A percentile compares a stretch with the other conserved stretches of the same genome.
Evolutionary conservation across 2,113 vertebrate species (phyloP).

Genomic region (Boulengeromyrus knoepffleri): DNA sequence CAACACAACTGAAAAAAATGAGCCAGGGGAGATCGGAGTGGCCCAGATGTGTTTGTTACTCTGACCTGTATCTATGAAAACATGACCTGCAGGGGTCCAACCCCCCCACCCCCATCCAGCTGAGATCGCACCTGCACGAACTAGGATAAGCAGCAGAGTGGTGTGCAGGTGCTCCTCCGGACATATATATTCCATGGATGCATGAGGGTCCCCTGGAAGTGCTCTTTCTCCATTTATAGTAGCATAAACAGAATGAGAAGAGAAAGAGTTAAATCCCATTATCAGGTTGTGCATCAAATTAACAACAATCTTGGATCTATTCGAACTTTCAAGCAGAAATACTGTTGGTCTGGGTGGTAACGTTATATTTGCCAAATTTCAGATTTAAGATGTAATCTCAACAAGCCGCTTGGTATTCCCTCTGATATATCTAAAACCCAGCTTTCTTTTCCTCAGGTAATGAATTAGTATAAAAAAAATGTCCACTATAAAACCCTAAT

Average conservation of each 20-base stretch:
- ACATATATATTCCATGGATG: background rate
- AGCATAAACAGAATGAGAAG: background rate
- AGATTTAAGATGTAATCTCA: conserved; percentile 57
- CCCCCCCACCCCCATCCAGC: background rate
- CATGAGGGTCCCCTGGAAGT: background rate
- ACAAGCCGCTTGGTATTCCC: conserved; percentile 57
- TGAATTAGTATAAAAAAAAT: conserved; percentile 56
- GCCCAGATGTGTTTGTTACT: background rate
- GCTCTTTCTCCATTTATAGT: background rate
- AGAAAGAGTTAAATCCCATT: background rate
- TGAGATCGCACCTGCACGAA: background rate
- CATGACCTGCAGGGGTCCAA: background rate
- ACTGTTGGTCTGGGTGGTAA: conserved; percentile 44
- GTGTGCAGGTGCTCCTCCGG: background rate
- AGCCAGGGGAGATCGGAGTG: background rate
- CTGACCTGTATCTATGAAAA: background rate
- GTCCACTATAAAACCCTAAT: conserved; percentile 51
- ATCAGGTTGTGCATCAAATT: conserved; percentile 3
- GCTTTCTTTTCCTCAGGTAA: conserved; percentile 57
- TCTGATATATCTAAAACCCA: conserved; percentile 53
- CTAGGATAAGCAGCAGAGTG: background rate
- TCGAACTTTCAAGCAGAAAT: conserved; percentile 45
- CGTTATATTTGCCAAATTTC: conserved; percentile 51
- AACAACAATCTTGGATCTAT: conserved; percentile 26
- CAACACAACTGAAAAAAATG: background rate